Conservation (phyloP, 1,140 invertebrate species). For the Lerema accius region DNA sequence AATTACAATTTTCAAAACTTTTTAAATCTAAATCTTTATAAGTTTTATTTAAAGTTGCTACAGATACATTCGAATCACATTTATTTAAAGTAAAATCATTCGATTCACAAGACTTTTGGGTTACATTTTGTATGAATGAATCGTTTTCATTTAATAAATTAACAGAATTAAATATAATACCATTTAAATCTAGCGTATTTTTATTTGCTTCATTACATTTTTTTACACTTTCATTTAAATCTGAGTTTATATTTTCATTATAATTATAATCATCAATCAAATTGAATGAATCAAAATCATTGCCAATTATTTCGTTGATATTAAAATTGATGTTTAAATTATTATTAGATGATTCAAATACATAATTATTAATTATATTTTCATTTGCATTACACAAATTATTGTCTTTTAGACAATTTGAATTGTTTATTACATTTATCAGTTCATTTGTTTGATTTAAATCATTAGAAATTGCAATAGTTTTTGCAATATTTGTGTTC, state of each 20-base stretch:
- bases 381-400: constrained; percentile 1
- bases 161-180: constrained; percentile 51
- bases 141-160: constrained; percentile 58
- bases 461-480: no score
- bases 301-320: background rate
- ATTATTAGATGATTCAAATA: no score
- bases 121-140: constrained; percentile 31
- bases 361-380: background rate
- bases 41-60: constrained; percentile 52
- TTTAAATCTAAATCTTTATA: constrained; percentile 66
- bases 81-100: constrained; percentile 34
- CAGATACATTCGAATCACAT: constrained; percentile 48
- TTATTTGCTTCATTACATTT: constrained; percentile 32
- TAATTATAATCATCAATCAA: background rate
- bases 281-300: background rate
- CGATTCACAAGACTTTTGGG: constrained; percentile 20
- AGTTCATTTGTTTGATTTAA: no score
- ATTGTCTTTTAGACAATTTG: no score
- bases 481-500: no score
- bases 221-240: background rate
- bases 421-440: no score
- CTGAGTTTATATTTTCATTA: no score
- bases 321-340: no score
- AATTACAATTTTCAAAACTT: constrained; percentile 51
- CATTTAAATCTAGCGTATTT: constrained; percentile 37